phyloP scores from a whole-genome alignment of 1,140 invertebrate genomes.

The Micrasema longulum region DNA sequence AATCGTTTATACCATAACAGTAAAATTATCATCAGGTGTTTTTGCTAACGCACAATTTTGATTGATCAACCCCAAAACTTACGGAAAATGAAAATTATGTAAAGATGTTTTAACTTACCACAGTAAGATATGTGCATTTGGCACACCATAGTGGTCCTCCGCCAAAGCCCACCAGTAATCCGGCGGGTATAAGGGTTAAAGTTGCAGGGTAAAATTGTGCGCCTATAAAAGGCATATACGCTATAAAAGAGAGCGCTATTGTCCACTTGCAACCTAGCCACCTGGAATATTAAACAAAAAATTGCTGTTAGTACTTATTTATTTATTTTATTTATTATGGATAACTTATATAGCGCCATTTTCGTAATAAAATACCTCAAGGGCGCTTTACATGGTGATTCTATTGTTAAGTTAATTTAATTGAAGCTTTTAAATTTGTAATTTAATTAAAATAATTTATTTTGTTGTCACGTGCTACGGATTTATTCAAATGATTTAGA shows the following conservation, averaged over 20 bases:
- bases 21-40: neutral
- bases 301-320: no score
- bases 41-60: neutral
- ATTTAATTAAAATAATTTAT: no score
- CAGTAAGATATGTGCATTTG: slow-evolving; percentile 89
- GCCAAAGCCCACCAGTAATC: slow-evolving; percentile 85
- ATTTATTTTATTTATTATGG: no score
- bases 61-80: neutral
- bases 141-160: slow-evolving; percentile 92
- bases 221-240: slow-evolving; percentile 89
- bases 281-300: no score
- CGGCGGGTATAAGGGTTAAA: slow-evolving; percentile 87
- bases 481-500: no score
- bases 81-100: neutral
- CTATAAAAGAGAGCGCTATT: slow-evolving; percentile 83
- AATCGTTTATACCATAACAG: neutral
- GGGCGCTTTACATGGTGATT: no score
- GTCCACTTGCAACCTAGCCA: slow-evolving; percentile 90
- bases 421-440: no score
- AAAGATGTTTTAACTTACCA: slow-evolving; percentile 62
- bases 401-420: no score
- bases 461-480: no score
- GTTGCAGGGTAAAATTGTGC: slow-evolving; percentile 88
- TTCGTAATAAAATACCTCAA: no score
- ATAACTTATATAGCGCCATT: no score